Percentiles rank a stretch among this genome's conserved stretches.
Evolutionary conservation across 2,888 invertebrate species (phyloP).

Genomic region (Ophion ellenae): DNA sequence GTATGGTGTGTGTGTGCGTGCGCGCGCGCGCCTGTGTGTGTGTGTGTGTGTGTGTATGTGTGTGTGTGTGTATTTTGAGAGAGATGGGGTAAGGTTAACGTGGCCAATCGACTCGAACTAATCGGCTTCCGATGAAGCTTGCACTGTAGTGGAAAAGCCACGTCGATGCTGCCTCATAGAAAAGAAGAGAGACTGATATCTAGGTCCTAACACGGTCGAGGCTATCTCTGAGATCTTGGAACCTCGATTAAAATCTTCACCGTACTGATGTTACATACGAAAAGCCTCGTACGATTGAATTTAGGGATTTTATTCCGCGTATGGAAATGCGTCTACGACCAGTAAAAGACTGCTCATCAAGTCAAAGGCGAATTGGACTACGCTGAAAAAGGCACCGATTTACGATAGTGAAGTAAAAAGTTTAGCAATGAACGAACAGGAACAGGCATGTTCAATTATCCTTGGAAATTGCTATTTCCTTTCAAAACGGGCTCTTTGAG

Average conservation of each 20-base stretch:
- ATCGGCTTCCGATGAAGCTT: slow-evolving; percentile 65
- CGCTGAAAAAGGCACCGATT: no score
- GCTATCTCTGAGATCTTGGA: slow-evolving; percentile 42
- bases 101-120: slow-evolving; percentile 69
- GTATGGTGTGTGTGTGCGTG: no score
- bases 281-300: neutral
- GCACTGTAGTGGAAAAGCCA: slow-evolving; percentile 63
- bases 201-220: slow-evolving; percentile 22
- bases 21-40: no score
- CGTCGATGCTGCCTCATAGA: slow-evolving; percentile 42
- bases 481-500: no score
- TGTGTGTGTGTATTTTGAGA: slow-evolving; percentile 59
- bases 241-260: slow-evolving; percentile 40
- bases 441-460: no score
- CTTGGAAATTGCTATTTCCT: no score
- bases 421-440: no score
- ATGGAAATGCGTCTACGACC: no score
- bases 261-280: neutral
- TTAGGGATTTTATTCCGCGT: neutral
- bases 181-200: neutral
- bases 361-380: no score
- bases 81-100: slow-evolving; percentile 67
- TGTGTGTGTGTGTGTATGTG: no score
- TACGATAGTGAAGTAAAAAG: no score
- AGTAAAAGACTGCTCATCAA: no score